A percentile compares a stretch with the other conserved stretches of the same genome.
phyloP scores from a whole-genome alignment of 2,113 vertebrate genomes.

The Dromaius novaehollandiae region DNA sequence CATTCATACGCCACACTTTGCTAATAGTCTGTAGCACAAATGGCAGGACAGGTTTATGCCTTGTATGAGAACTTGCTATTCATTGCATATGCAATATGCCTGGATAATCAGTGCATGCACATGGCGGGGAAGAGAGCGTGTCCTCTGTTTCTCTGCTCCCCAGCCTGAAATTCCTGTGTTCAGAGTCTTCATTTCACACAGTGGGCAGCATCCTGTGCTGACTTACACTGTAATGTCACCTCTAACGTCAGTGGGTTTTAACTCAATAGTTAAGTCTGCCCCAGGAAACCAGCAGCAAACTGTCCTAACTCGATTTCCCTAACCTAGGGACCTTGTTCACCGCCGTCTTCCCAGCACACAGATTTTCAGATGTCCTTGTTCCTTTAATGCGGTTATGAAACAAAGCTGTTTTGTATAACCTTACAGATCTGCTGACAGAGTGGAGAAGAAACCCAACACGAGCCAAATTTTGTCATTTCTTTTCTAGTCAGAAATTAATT shows the following conservation, averaged over 20 bases:
- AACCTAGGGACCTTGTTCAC: background rate
- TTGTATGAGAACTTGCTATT: background rate
- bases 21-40: background rate
- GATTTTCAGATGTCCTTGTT: constrained; percentile 1
- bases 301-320: constrained; percentile 12
- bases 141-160: background rate
- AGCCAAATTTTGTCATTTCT: background rate
- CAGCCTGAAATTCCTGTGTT: background rate
- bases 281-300: background rate
- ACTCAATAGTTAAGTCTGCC: background rate
- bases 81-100: fast-evolving
- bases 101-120: background rate
- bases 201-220: background rate
- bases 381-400: constrained; percentile 2
- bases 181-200: background rate
- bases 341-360: background rate
- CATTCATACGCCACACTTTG: fast-evolving
- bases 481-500: background rate
- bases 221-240: background rate
- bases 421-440: background rate
- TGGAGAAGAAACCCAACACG: background rate
- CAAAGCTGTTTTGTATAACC: background rate
- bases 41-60: background rate
- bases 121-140: fast-evolving
- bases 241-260: background rate